phyloP scores from a whole-genome alignment of 2,888 invertebrate genomes.

The Pseudoips prasinana region DNA sequence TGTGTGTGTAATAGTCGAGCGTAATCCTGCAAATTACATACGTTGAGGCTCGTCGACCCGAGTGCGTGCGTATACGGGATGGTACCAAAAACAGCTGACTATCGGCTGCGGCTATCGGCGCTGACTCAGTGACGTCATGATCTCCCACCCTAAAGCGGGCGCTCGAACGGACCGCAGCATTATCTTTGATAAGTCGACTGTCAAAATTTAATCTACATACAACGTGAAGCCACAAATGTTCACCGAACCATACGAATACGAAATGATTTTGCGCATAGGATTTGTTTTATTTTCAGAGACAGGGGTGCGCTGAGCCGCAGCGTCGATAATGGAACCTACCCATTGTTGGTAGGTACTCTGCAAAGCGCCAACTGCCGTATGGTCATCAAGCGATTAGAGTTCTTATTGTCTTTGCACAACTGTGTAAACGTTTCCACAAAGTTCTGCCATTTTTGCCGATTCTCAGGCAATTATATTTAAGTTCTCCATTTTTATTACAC shows the following conservation, averaged over 20 bases:
- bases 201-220: conserved; percentile 53
- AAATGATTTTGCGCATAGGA: conserved; percentile 54
- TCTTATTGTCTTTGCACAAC: conserved; percentile 34
- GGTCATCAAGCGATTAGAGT: conserved; percentile 37
- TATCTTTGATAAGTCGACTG: conserved; percentile 54
- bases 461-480: no score
- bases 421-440: conserved; percentile 22
- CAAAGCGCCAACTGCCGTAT: conserved; percentile 38
- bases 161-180: conserved; percentile 32
- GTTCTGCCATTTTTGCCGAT: no score
- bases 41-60: no score
- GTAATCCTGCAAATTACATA: no score
- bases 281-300: conserved; percentile 56
- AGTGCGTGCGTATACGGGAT: not conserved
- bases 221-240: conserved; percentile 41
- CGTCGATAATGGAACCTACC: conserved; percentile 49
- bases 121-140: conserved; percentile 21
- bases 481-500: no score
- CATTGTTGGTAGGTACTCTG: conserved; percentile 38
- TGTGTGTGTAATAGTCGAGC: conserved; percentile 2
- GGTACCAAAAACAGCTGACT: conserved; percentile 13
- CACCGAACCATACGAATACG: conserved; percentile 46
- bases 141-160: conserved; percentile 25
- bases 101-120: conserved; percentile 7
- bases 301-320: conserved; percentile 48